Evolutionary conservation across 2,797 vertebrate genomes (phyloP), one percentile per base, ranked within the genome.

Genomic region (Anolis apletophallus): DNA sequence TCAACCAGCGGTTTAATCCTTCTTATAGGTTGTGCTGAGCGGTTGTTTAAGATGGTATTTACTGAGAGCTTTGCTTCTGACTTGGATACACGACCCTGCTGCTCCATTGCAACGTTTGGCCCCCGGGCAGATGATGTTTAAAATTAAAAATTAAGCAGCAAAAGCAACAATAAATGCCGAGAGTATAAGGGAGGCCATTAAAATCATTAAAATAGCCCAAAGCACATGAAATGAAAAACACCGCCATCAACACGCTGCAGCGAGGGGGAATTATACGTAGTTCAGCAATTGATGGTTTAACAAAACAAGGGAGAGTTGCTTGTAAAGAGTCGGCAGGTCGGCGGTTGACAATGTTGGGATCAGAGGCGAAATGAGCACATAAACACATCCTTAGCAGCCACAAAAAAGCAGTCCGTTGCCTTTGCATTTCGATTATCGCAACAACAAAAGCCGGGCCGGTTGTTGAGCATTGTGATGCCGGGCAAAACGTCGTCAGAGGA

Each of bases 401-500:
- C n/a, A 13, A 59, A 12, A n/a, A 72, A 34, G 36, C 55, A 26
- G 55, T 17, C 75, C 16, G n/a, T 69, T 55, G 52, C 36, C 71
- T 86, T 74, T 17, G 21, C 10, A 14, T 74, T 80, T 36, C 90
- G 83, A 54, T 75, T 68, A 50, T 67, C 29, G 50, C 46, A 64
- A 21, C 40, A 57, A 71, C 71, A 85, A 77, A 87, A 50, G n/a
- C 36, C 71, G 71, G 26, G 3, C 67, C 85, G 19, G 55, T 74
- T 46, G 75, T 81, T 72, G 26, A 52, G 26, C 23, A 57, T 80
- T 87, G 59, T 46, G 88, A 2, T 84, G 64, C n/a, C 13, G 12
- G 34, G 23, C 11, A 71, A 69, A 61, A 54, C 81, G 55, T 73
- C 67, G 7, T 61, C 61, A 85, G 84, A 73, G 89, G 32, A 90